These are phyloP conservation scores for Agapetus fuscipes DNA, from an alignment of 2,888 invertebrate genomes.

Conservation along the genomic window DNA sequence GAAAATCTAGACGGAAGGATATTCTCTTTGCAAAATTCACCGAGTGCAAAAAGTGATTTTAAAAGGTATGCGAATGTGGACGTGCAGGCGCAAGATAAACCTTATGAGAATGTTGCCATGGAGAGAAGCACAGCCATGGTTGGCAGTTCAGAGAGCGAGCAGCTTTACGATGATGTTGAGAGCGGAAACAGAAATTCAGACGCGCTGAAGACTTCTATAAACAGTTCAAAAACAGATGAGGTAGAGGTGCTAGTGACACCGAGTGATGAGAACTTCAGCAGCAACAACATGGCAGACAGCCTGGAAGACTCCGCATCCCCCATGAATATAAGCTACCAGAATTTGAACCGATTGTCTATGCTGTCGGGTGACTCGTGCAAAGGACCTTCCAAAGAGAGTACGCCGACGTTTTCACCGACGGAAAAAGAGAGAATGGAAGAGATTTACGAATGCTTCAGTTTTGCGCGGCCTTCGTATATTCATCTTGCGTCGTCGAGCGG, in stretches of 20 bases:
- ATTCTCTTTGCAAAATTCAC: neutral
- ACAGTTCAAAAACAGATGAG: neutral
- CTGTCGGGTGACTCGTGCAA: slow-evolving; percentile 35
- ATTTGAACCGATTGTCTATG: slow-evolving; percentile 39
- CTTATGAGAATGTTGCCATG: slow-evolving; percentile 3
- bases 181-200: slow-evolving; percentile 3
- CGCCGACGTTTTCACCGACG: slow-evolving; percentile 34
- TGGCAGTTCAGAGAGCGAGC: neutral
- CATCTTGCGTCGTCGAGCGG: slow-evolving; percentile 39
- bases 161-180: neutral
- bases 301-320: slow-evolving; percentile 32
- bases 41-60: neutral
- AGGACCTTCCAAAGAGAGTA: slow-evolving; percentile 38
- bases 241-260: slow-evolving; percentile 12
- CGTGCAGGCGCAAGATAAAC: neutral
- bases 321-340: slow-evolving; percentile 41
- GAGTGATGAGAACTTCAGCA: slow-evolving; percentile 17
- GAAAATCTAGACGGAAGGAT: slow-evolving; percentile 13
- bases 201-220: slow-evolving; percentile 5
- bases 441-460: slow-evolving; percentile 36
- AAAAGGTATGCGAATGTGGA: neutral
- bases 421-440: slow-evolving; percentile 30
- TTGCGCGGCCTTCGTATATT: slow-evolving; percentile 38
- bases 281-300: slow-evolving; percentile 26
- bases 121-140: neutral